Conservation (phyloP, 2,888 invertebrate species). For the Tryphoninae sp. region DNA sequence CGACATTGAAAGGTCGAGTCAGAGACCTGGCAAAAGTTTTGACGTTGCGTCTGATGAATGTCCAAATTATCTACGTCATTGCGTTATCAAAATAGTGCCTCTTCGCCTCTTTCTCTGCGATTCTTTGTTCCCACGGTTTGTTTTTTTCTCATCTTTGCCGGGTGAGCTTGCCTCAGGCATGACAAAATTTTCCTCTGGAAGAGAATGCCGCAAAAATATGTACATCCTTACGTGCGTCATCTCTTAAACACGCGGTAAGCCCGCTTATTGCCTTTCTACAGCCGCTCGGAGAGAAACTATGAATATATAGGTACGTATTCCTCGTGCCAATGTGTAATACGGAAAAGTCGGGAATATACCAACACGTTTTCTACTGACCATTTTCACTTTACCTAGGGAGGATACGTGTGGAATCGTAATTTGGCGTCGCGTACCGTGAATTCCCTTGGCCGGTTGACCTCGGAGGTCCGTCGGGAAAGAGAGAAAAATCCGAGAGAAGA, state of each 20-base stretch:
- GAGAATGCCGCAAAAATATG: conserved; percentile 20
- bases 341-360: conserved; percentile 12
- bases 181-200: conserved; percentile 53
- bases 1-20: neutral
- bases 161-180: conserved; percentile 17
- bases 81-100: conserved; percentile 10
- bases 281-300: conserved; percentile 9
- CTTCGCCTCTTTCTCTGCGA: conserved; percentile 20
- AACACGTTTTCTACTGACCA: conserved; percentile 38
- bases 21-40: conserved; percentile 52
- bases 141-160: conserved; percentile 28
- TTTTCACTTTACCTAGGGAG: conserved; percentile 59
- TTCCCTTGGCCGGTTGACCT: conserved; percentile 54
- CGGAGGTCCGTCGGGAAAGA: conserved; percentile 21
- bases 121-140: conserved; percentile 26
- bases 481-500: conserved; percentile 41
- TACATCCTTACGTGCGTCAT: conserved; percentile 17
- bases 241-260: conserved; percentile 39
- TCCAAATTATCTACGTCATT: conserved; percentile 48
- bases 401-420: conserved; percentile 60
- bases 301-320: neutral
- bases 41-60: conserved; percentile 56
- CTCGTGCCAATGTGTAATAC: neutral
- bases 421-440: conserved; percentile 62
- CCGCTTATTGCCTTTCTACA: conserved; percentile 26